Base-by-base conservation (phyloP, 2,797 vertebrate genomes). In the Rachycentron canadum region DNA sequence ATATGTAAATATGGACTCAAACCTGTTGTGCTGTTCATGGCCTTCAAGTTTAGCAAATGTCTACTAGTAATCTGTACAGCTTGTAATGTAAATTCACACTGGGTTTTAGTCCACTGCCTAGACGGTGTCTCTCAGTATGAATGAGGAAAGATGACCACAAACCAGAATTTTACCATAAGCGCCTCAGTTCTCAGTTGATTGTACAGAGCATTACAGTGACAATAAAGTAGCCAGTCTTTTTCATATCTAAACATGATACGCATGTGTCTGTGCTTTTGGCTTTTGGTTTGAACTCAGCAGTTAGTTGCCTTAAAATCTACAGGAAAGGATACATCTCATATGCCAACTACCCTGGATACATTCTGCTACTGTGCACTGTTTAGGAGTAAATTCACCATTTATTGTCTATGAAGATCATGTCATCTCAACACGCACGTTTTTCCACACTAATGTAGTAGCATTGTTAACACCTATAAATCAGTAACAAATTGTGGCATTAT, bases 191-290 rank as follows among this genome's bases (percentile, higher is more conserved):
- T 86, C 69, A 85, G 81, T 86, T 85, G 68, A 91, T 88, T 94
- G 91, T 95, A 94, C 91, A 94, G 87, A 90, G 62, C 74, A 80
- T 81, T 71, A 85, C 59, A 67, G 78, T 85, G 61, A 90, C 79
- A 94, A 94, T 94, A 95, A 95, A 94, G 38, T 69, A 78, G 65
- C 73, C 81, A 76, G 65, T 89, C 58, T 85, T 92, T 91, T 94
- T 93, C 89, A 83, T 79, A 88, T 83, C 85, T 40, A 57, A 68
- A 59, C 41, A 32, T 30, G 40, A 3, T 5, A 43, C 1, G 66
- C 1, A 0, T 65, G 52, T 41, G 34, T 64, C 26, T 77, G 43
- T 62, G 61, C 0, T 50, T 74, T 41, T 57, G 16, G 26, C 0
- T 0, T 55, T 57, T 30, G 28, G 0, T 65, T 30, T 76, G 1